Evolutionary conservation across 2,888 invertebrate species (phyloP).

Genomic region (Acanthopleura granulata): DNA sequence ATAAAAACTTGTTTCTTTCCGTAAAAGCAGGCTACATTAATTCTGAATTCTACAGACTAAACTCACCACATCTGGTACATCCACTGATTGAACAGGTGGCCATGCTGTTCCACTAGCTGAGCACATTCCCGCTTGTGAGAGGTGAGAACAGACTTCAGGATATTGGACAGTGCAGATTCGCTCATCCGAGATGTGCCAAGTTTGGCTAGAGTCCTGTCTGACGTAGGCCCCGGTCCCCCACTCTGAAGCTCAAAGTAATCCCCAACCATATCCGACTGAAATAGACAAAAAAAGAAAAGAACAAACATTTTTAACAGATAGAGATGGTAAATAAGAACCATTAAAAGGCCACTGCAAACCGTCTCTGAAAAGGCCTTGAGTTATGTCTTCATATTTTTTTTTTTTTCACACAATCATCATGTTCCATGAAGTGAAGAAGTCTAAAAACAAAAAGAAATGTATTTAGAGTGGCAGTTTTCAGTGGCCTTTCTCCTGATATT

Average conservation of each 20-base stretch:
- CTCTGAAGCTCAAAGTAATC: constrained; percentile 61
- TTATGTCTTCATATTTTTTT: too few relatives aligned
- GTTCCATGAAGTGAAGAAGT: too few relatives aligned
- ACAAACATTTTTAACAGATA: too few relatives aligned
- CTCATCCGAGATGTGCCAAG: constrained; percentile 62
- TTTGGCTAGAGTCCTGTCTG: constrained; percentile 64
- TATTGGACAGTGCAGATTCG: constrained; percentile 47
- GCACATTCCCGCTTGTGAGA: constrained; percentile 48
- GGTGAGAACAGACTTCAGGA: constrained; percentile 42
- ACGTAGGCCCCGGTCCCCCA: constrained; percentile 47
- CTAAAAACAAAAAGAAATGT: too few relatives aligned
- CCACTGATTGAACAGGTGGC: constrained; percentile 57
- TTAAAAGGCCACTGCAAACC: too few relatives aligned
- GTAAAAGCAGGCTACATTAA: not conserved
- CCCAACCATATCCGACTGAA: constrained; percentile 51
- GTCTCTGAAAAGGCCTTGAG: too few relatives aligned
- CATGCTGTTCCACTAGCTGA: constrained; percentile 49
- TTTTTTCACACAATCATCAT: too few relatives aligned
- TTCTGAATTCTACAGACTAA: not conserved
- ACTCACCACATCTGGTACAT: constrained; percentile 65
- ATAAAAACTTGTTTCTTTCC: not conserved
- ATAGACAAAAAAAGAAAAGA: not conserved
- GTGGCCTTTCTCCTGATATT: too few relatives aligned
- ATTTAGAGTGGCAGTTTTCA: too few relatives aligned
- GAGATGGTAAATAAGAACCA: too few relatives aligned